Evolutionary conservation across 1,140 invertebrate species (phyloP).

Genomic region (Brachionus sp.): DNA sequence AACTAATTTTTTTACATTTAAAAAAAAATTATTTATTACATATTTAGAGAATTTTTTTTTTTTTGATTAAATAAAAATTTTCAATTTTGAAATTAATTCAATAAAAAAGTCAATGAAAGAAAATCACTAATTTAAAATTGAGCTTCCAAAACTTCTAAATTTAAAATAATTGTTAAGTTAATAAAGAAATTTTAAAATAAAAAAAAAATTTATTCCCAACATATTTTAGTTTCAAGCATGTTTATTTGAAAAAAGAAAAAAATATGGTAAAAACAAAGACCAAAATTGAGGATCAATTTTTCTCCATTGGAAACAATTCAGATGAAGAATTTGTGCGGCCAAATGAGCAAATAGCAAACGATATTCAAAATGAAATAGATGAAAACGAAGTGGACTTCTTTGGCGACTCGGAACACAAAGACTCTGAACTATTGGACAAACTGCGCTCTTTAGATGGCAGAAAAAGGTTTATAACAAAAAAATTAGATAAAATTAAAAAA

Average conservation of each 20-base stretch:
- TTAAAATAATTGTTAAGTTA: neutral
- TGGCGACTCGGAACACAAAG: neutral
- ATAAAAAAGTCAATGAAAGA: no score
- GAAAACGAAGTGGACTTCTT: neutral
- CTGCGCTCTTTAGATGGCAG: conserved; percentile 7
- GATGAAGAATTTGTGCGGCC: neutral
- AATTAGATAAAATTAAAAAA: neutral
- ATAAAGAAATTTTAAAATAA: neutral
- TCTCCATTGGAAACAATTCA: neutral
- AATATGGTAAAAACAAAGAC: neutral
- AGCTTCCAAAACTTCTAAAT: no score
- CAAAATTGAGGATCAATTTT: neutral
- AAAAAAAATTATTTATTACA: no score
- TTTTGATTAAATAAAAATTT: no score
- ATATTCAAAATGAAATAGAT: neutral
- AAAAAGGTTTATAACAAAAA: neutral
- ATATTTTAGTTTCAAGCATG: neutral
- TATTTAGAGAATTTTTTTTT: no score
- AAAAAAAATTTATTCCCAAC: neutral
- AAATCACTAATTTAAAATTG: no score
- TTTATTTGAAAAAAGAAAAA: neutral
- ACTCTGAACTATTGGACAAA: neutral
- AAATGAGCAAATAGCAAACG: neutral
- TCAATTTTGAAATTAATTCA: no score
- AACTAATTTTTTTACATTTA: no score